Base-by-base conservation (phyloP, 2,797 vertebrate species). In the Kryptolebias ocellatus region DNA sequence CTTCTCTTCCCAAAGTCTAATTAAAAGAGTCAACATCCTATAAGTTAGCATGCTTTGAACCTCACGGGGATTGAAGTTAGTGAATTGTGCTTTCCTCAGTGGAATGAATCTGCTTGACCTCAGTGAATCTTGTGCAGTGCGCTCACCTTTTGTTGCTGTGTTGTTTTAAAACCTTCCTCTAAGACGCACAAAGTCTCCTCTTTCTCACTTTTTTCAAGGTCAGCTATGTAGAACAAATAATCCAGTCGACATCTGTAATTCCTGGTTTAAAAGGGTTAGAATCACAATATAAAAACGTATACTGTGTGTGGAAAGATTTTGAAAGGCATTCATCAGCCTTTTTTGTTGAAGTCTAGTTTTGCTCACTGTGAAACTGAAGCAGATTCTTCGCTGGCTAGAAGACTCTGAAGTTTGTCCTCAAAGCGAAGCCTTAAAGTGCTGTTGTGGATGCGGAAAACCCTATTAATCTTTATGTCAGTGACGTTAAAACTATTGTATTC, bases 391-490 rank as follows among this genome's bases (percentile, higher is more conserved):
- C 67, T 87, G 61, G 88, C 79, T 72, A 95, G 72, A 86, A 95
- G 85, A 29, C 52, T 69, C 8, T 95, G 93, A 55, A 96, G 88
- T 75, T 93, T 96, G 50, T 96, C 93, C 78, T 96, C 94, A 65
- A 96, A 96, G 76, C 93, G 92, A 78, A 95, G 85, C 67, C 92
- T 93, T 72, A 95, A 80, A 53, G 92, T 92, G 17, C 93, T 90
- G 83, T 94, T 97, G 60, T 95, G 93, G 68, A 96, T 87, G 57
- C 95, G 94, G 58, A 96, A 83, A 31, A 96, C 86, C 60, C 81
- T 68, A 59, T 93, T 94, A 76, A 95, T 90, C 91, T 94, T 95
- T 52, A 96, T 81, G 64, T 90, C 90, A 9, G 85, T 88, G 68
- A 95, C 80, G 56, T 90, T 80, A 5, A 91, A 83, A 11, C 59